phyloP scores from a whole-genome alignment of 2,113 vertebrate species.

The Hymenochirus boettgeri region DNA sequence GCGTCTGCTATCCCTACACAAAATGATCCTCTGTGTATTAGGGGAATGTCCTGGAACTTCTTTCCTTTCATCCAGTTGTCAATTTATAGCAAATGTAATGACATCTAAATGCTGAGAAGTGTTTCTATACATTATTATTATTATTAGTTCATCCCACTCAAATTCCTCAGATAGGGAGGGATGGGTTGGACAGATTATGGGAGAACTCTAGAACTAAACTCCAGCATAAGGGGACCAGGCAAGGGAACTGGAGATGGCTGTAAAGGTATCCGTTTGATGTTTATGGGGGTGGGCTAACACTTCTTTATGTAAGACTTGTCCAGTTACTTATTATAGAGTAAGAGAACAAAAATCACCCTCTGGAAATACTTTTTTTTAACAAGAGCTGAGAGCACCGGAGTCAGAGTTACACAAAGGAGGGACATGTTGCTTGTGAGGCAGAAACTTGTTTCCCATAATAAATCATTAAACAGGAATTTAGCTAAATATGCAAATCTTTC shows the following conservation, averaged over 20 bases:
- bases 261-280: slow-evolving; percentile 26
- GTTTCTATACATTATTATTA: too few species aligned
- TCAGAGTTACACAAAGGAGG: too few species aligned
- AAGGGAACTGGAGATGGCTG: slow-evolving; percentile 7
- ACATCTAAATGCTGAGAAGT: too few species aligned
- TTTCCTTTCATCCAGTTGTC: too few species aligned
- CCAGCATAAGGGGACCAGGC: slow-evolving; percentile 22
- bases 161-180: neutral
- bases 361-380: neutral
- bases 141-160: too few species aligned
- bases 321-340: slow-evolving; percentile 5
- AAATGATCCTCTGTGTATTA: too few species aligned
- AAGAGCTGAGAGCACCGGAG: neutral
- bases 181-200: slow-evolving; percentile 20
- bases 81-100: too few species aligned
- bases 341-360: slow-evolving; percentile 1
- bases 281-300: slow-evolving; percentile 27
- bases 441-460: too few species aligned
- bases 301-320: slow-evolving; percentile 11
- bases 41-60: too few species aligned
- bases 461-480: too few species aligned
- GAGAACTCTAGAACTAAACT: slow-evolving; percentile 25
- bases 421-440: too few species aligned
- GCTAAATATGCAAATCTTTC: too few species aligned
- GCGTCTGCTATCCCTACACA: neutral